Evolutionary conservation across 2,113 vertebrate species (phyloP), one percentile per base, ranked within the genome.

Genomic region (Thryonomys swinderianus): DNA sequence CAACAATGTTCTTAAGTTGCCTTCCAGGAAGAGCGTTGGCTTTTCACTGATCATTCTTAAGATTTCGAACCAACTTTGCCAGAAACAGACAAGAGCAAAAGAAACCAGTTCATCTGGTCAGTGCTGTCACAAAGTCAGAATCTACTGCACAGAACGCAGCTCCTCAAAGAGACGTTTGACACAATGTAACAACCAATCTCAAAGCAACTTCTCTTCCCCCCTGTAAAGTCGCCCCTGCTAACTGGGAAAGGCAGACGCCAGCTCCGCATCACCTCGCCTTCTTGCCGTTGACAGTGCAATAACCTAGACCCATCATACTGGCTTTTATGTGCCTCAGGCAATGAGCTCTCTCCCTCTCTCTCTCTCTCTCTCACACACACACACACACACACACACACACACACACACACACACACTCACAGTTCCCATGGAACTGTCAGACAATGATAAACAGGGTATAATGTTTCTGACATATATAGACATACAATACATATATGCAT

Each of bases 361-460:
- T n/a, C n/a, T n/a, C n/a, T n/a, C n/a, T n/a, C n/a, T n/a, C n/a
- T n/a, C n/a, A n/a, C n/a, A n/a, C n/a, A n/a, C n/a, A n/a, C n/a
- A 32, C 13, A 25, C 45, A 37, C 13, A 3, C 67, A 23, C 34
- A 74, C 66, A 67, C 57, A 37, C 5, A 14, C 32, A 34, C 5
- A 32, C 61, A 25, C 45, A 37, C 17, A 4, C 59, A 27, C 42
- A 84, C 69, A 71, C 37, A 40, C 4, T 10, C 27, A 73, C 18
- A n/a, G 20, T 45, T 88, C 7, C 25, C 64, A 59, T 51, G 27
- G 94, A 96, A 76, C 3, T 16, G 2, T 66, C 51, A 97, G 85
- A 95, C 80, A 94, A 30, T 14, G 48, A 96, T 34, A n/a, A 11
- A 74, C 74, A 86, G 59, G 71, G n/a, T 57, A 90, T 23, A 93